These are phyloP conservation scores for Cygnus atratus DNA, from an alignment of 2,113 vertebrate species.

Conservation along the genomic window DNA sequence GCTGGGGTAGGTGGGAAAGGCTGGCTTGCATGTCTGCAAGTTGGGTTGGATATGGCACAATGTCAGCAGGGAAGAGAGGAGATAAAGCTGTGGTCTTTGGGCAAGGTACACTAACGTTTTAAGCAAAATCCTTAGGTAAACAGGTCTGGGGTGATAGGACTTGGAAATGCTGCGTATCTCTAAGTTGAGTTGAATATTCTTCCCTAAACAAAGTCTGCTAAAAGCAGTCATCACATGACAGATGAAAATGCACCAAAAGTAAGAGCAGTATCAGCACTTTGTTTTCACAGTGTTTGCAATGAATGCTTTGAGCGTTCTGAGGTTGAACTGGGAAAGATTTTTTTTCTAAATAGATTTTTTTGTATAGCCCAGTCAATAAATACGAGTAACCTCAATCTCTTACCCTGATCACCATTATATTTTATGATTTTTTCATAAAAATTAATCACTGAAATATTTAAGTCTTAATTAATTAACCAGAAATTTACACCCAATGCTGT, in stretches of 20 bases:
- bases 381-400: constrained; percentile 1
- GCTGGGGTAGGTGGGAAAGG: neutral
- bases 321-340: neutral
- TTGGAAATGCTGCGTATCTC: neutral
- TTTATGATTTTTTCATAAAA: constrained; percentile 56
- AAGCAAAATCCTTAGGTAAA: neutral
- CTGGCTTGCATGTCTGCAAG: neutral
- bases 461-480: constrained; percentile 65
- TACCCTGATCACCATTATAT: neutral
- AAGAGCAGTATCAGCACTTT: neutral
- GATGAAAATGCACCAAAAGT: constrained; percentile 5
- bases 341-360: constrained; percentile 19
- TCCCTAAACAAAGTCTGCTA: constrained; percentile 2
- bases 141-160: neutral
- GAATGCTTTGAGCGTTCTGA: neutral
- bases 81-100: neutral
- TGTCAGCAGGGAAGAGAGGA: neutral
- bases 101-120: neutral
- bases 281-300: constrained; percentile 17
- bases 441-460: constrained; percentile 63
- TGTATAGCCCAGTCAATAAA: constrained; percentile 14
- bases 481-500: constrained; percentile 41
- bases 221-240: constrained; percentile 21
- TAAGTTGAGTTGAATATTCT: neutral
- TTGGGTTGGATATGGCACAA: neutral